Evolutionary conservation across 1,140 invertebrate species (phyloP).

Genomic region (Drosophila pallidifrons): DNA sequence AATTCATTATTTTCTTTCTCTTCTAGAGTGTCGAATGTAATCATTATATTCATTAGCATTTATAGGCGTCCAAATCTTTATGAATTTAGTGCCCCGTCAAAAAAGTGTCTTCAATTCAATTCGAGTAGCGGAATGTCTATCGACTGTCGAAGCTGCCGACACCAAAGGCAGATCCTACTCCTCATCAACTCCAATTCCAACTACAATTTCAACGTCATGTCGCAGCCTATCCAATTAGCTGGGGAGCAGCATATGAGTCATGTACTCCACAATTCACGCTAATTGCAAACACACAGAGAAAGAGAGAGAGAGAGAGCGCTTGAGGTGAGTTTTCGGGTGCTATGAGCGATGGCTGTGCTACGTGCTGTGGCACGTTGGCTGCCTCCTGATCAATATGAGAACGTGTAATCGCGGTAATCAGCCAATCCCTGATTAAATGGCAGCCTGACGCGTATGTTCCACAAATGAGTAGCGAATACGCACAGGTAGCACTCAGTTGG

Average conservation of each 20-base stretch:
- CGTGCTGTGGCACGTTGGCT: constrained; percentile 56
- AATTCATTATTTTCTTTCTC: no score
- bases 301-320: not conserved
- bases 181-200: not conserved
- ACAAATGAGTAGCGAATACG: not conserved
- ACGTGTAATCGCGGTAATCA: constrained; percentile 76
- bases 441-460: constrained; percentile 7
- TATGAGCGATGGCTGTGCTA: constrained; percentile 64
- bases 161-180: constrained; percentile 4
- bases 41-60: constrained; percentile 68
- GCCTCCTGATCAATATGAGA: constrained; percentile 73
- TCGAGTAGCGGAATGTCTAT: constrained; percentile 1
- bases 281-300: constrained; percentile 42
- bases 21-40: not conserved
- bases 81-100: constrained; percentile 50
- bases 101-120: constrained; percentile 48
- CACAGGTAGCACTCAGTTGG: constrained; percentile 17
- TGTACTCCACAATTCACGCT: constrained; percentile 39
- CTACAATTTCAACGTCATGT: constrained; percentile 5
- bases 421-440: constrained; percentile 38
- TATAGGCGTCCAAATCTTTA: constrained; percentile 67
- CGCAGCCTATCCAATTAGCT: constrained; percentile 36
- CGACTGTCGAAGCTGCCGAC: constrained; percentile 2
- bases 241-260: constrained; percentile 37
- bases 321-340: constrained; percentile 29